A percentile compares a stretch with the other conserved stretches of the same genome.
phyloP scores from a whole-genome alignment of 92 coral and sea anemone genomes.

The Palythoa heliodiscus region DNA sequence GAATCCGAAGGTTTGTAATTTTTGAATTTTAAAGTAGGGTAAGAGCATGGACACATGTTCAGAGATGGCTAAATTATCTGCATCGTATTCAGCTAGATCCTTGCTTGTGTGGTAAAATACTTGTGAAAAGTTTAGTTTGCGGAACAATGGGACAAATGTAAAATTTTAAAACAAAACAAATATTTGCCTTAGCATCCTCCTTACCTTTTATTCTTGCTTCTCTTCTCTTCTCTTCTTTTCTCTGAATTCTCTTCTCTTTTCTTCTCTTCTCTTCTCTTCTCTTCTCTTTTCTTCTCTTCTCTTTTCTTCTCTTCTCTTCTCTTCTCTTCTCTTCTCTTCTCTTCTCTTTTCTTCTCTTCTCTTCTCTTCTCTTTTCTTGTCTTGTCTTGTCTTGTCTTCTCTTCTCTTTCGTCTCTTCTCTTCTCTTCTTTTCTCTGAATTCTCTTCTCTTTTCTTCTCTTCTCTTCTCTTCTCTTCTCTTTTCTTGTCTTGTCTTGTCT shows the following conservation, averaged over 20 bases:
- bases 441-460: too few species aligned
- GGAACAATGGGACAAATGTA: too few species aligned
- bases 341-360: too few species aligned
- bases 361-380: too few species aligned
- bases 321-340: neutral
- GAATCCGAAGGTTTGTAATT: slow-evolving; percentile 68
- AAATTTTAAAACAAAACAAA: too few species aligned
- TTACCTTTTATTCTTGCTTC: too few species aligned
- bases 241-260: too few species aligned
- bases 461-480: neutral
- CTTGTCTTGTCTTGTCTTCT: too few species aligned
- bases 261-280: neutral
- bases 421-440: neutral
- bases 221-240: neutral
- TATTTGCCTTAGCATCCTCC: neutral
- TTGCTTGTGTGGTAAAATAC: too few species aligned
- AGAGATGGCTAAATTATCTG: neutral
- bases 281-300: neutral
- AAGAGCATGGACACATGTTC: neutral
- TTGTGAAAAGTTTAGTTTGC: too few species aligned
- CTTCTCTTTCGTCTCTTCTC: neutral
- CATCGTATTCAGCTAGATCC: too few species aligned
- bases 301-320: neutral
- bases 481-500: neutral
- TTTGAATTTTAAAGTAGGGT: neutral